phyloP scores from a whole-genome alignment of 2,113 vertebrate species.

The Diglossa brunneiventris region DNA sequence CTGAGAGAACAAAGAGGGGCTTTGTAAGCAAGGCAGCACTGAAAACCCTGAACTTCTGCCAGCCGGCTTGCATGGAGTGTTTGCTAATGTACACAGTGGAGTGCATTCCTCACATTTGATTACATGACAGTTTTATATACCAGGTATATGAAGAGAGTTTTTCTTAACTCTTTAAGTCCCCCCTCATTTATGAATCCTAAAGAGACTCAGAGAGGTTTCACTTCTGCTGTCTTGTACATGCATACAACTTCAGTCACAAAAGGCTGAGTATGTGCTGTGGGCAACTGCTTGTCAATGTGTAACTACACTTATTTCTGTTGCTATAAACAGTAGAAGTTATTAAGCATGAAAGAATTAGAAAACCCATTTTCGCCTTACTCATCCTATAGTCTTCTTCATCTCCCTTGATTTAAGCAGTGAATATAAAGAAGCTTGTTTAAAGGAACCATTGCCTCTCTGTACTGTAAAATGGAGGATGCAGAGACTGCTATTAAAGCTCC shows the following conservation, averaged over 20 bases:
- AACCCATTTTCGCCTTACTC: neutral
- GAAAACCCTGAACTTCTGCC: slow-evolving; percentile 40
- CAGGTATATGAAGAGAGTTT: slow-evolving; percentile 4
- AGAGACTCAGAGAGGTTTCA: neutral
- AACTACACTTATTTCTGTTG: neutral
- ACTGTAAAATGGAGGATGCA: neutral
- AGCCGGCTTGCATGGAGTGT: slow-evolving; percentile 47
- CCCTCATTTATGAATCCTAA: neutral
- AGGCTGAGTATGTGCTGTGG: neutral
- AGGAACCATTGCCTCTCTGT: neutral
- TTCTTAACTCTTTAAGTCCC: slow-evolving; percentile 67
- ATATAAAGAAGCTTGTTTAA: neutral
- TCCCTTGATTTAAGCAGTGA: neutral
- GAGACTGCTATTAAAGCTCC: neutral
- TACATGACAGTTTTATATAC: slow-evolving; percentile 58
- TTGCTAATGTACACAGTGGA: slow-evolving; percentile 53
- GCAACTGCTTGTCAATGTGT: neutral
- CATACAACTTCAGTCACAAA: neutral
- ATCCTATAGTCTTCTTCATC: neutral
- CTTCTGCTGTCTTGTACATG: neutral
- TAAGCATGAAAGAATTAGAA: slow-evolving; percentile 8
- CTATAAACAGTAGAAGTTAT: neutral
- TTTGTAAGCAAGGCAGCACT: slow-evolving; percentile 68
- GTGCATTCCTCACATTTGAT: slow-evolving; percentile 58
- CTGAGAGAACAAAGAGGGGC: slow-evolving; percentile 75